Evolutionary conservation across 1,140 invertebrate genomes (phyloP).

Genomic region (Heliconius nattereri): DNA sequence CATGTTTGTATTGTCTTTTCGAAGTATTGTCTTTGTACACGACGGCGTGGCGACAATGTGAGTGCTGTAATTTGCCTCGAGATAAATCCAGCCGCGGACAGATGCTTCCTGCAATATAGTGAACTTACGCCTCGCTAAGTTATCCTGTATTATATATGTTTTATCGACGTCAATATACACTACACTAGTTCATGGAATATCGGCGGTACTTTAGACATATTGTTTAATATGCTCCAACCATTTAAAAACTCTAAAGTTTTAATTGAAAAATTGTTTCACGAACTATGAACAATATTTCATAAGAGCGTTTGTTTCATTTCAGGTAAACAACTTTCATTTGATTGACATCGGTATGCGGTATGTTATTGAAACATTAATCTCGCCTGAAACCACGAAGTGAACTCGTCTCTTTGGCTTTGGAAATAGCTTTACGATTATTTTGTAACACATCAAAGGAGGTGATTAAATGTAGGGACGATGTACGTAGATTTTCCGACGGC

Average conservation of each 20-base stretch:
- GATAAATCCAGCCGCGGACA: conserved; percentile 71
- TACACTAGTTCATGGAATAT: background rate
- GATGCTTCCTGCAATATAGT: conserved; percentile 59
- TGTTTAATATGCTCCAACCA: conserved; percentile 1
- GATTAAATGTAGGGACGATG: conserved; percentile 59
- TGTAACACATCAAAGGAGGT: conserved; percentile 73
- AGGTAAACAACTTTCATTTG: conserved; percentile 41
- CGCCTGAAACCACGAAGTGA: conserved; percentile 42
- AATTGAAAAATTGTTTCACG: background rate
- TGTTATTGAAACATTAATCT: conserved; percentile 63
- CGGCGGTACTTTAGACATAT: background rate
- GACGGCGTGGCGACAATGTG: conserved; percentile 34
- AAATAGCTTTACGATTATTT: conserved; percentile 72
- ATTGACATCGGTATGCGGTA: conserved; percentile 51
- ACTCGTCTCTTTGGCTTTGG: conserved; percentile 47
- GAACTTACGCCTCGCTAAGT: conserved; percentile 30
- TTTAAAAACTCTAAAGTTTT: background rate
- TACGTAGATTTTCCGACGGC: conserved; percentile 29
- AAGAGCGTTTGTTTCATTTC: conserved; percentile 39
- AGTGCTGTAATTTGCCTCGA: conserved; percentile 66
- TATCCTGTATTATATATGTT: background rate
- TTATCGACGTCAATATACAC: background rate
- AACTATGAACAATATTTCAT: conserved; percentile 7
- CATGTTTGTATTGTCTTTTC: conserved; percentile 15
- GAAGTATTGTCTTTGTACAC: conserved; percentile 26